Evolutionary conservation across 2,797 vertebrate genomes (phyloP).

Genomic region (Heliangelus exortis): DNA sequence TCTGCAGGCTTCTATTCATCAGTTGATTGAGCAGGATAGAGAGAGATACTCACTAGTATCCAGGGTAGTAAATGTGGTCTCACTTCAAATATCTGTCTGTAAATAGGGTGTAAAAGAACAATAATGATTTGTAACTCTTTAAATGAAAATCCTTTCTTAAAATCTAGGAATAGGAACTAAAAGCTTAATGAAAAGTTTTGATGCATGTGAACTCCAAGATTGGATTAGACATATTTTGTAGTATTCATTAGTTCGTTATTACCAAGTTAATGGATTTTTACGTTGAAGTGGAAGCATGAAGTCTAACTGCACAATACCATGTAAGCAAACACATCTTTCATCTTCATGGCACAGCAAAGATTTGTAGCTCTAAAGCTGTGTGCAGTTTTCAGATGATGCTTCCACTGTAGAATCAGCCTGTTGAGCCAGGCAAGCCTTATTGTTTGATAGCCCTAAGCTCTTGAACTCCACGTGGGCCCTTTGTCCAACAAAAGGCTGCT

Average conservation of each 20-base stretch:
- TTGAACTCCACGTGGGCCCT: background rate
- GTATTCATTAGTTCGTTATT: background rate
- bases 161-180: background rate
- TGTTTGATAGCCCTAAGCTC: background rate
- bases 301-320: background rate
- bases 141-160: background rate
- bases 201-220: background rate
- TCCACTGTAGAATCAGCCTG: background rate
- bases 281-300: background rate
- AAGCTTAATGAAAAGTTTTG: background rate
- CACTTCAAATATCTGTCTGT: background rate
- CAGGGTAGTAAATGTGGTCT: background rate
- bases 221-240: background rate
- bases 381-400: background rate
- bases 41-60: background rate
- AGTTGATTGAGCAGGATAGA: too few species aligned
- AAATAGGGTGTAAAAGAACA: background rate
- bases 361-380: background rate
- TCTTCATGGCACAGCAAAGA: background rate
- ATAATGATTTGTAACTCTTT: background rate
- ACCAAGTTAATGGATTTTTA: background rate
- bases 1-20: background rate
- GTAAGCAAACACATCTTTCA: background rate
- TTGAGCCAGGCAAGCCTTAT: background rate
- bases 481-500: background rate